phyloP scores from a whole-genome alignment of 2,888 invertebrate species.

The Phania funesta region DNA sequence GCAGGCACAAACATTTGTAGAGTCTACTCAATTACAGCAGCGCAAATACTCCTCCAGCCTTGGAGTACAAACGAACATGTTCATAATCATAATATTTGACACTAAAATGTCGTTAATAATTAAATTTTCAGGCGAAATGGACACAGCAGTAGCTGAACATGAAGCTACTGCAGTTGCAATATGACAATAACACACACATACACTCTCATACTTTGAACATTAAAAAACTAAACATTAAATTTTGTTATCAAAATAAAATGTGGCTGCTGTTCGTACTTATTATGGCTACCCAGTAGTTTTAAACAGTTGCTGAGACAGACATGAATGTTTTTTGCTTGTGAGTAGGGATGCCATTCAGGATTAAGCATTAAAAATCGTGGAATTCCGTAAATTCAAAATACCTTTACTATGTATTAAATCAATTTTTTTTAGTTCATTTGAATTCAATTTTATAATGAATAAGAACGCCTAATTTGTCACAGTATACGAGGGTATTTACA shows the following conservation, averaged over 20 bases:
- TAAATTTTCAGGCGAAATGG: conserved; percentile 61
- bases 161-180: conserved; percentile 5
- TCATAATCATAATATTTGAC: conserved; percentile 69
- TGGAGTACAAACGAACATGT: conserved; percentile 40
- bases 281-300: conserved; percentile 10
- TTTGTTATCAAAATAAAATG: conserved; percentile 64
- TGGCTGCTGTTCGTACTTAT: conserved; percentile 15
- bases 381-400: too few species aligned
- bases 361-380: too few species aligned
- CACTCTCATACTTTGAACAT: not conserved
- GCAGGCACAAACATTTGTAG: conserved; percentile 11
- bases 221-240: conserved; percentile 49
- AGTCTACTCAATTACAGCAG: conserved; percentile 37
- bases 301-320: conserved; percentile 22
- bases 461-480: too few species aligned
- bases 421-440: too few species aligned
- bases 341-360: too few species aligned
- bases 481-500: too few species aligned
- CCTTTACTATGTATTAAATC: too few species aligned
- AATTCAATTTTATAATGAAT: too few species aligned
- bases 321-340: conserved; percentile 23
- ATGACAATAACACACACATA: not conserved
- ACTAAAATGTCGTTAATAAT: conserved; percentile 71
- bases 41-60: conserved; percentile 28
- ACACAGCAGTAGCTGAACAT: conserved; percentile 44